Base-by-base conservation (phyloP, 2,113 vertebrate species). In the Pedionomus torquatus region DNA sequence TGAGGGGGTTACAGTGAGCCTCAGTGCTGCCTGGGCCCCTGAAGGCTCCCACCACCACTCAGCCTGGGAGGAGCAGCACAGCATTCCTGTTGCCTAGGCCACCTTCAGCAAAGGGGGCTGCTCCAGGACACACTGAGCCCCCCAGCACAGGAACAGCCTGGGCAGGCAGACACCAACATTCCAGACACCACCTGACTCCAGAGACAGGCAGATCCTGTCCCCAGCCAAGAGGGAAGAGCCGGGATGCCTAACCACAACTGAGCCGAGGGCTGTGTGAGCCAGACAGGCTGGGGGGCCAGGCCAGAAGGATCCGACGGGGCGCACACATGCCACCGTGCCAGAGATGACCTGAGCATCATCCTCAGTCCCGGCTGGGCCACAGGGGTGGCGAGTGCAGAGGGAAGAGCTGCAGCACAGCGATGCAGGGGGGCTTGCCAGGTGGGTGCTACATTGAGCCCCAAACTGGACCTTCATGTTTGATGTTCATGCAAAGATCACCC, bases 331-430 rank as follows among this genome's bases (percentile, higher is more conserved):
- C 39, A 43, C 66, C 2, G 5, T n/a, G 61, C 26, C 5, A 7
- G 33, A 72, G 17, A 33, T 3, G 30, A 76, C 74, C 15, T 3
- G 13, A 74, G 58, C 52, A 52, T 15, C 3, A 1, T 78, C 44
- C 70, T 78, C 44, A 55, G 41, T 44, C 30, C 25, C 55, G 4
- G 1, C 0, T 0, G 44, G 51, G 35, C n/a, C 28, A 17, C 7
- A 5, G 30, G 25, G 41, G 17, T 48, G 46, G 70, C 0, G 1
- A 75, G 39, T 5, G 1, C 0, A 0, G 26, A 33, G 39, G 28
- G 8, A 70, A 83, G 2, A 3, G 33, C 46, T 75, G 74, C 61
- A 60, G 70, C 31, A 41, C n/a, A 63, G 51, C 0, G 0, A 65
- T 35, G 11, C 16, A 4, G 23, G 4, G 28, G 33, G 48, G 19